Conservation (phyloP, 92 coral and sea anemone genomes). For the Zoanthus sansibaricus region DNA sequence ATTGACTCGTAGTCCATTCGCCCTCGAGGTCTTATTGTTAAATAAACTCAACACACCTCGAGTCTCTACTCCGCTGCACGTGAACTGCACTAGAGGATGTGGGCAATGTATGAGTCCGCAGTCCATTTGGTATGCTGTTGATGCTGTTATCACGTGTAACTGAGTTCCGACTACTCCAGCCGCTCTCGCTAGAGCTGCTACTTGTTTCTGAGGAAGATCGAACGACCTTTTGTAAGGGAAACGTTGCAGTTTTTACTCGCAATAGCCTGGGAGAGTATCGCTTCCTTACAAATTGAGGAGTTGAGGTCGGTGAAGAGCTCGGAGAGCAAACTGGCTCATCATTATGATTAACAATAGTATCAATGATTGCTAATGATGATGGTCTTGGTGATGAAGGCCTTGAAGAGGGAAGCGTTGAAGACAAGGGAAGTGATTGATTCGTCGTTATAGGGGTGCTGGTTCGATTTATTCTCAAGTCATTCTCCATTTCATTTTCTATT, state of each 20-base stretch:
- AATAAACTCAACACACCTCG: conserved; percentile 21
- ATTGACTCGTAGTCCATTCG: too few relatives aligned
- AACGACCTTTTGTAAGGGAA: conserved; percentile 39
- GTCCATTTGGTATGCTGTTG: conserved; percentile 30
- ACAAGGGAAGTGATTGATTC: conserved; percentile 70
- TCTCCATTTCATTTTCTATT: background rate
- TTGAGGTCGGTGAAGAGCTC: conserved; percentile 63
- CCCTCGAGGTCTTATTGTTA: too few relatives aligned
- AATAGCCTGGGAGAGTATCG: conserved; percentile 69
- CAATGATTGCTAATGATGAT: conserved; percentile 66
- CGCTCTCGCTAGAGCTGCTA: conserved; percentile 85
- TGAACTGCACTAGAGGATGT: conserved; percentile 45
- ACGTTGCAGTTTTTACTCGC: conserved; percentile 51
- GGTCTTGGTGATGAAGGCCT: conserved; percentile 70
- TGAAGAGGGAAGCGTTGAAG: conserved; percentile 57
- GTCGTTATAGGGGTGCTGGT: conserved; percentile 60
- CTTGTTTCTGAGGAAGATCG: conserved; percentile 86
- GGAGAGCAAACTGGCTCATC: conserved; percentile 57
- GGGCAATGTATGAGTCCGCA: conserved; percentile 68
- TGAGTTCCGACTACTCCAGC: conserved; percentile 72
- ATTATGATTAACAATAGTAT: conserved; percentile 59
- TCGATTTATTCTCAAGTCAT: background rate
- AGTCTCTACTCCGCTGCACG: conserved; percentile 24
- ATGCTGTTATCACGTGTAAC: conserved; percentile 56
- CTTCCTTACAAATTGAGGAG: conserved; percentile 64